Evolutionary conservation across 2,888 invertebrate species (phyloP).

Genomic region (Taenaris catops): DNA sequence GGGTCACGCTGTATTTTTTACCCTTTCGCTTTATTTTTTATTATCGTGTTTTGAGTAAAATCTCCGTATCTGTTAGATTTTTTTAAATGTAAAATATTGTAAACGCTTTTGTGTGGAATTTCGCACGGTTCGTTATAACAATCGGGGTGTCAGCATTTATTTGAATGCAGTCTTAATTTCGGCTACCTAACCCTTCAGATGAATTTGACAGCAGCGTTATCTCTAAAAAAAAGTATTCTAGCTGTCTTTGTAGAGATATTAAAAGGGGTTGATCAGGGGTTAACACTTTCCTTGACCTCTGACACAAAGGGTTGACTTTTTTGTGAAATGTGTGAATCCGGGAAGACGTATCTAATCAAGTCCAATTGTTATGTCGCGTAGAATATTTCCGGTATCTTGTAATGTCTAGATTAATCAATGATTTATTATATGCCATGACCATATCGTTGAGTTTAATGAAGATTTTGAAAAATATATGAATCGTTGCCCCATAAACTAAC

Average conservation of each 20-base stretch:
- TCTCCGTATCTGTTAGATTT: conserved; percentile 7
- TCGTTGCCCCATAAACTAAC: too few relatives aligned
- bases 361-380: conserved; percentile 29
- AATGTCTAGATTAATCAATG: conserved; percentile 11
- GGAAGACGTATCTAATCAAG: conserved; percentile 44
- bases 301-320: conserved; percentile 41
- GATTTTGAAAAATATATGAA: too few relatives aligned
- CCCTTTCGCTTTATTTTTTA: conserved; percentile 42
- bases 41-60: conserved; percentile 34
- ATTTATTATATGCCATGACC: conserved; percentile 8
- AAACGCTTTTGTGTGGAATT: conserved; percentile 51
- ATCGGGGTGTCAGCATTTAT: conserved; percentile 49
- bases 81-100: conserved; percentile 27
- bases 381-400: conserved; percentile 8
- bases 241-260: conserved; percentile 53
- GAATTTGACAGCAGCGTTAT: conserved; percentile 49
- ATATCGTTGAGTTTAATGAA: too few relatives aligned
- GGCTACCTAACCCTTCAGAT: conserved; percentile 54
- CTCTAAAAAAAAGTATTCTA: conserved; percentile 44
- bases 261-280: conserved; percentile 61
- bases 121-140: conserved; percentile 72
- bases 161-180: conserved; percentile 72
- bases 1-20: conserved; percentile 21
- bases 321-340: conserved; percentile 46
- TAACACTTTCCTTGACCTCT: conserved; percentile 62